Evolutionary conservation across 2,113 vertebrate species (phyloP).

Genomic region (Montifringilla adamsi): DNA sequence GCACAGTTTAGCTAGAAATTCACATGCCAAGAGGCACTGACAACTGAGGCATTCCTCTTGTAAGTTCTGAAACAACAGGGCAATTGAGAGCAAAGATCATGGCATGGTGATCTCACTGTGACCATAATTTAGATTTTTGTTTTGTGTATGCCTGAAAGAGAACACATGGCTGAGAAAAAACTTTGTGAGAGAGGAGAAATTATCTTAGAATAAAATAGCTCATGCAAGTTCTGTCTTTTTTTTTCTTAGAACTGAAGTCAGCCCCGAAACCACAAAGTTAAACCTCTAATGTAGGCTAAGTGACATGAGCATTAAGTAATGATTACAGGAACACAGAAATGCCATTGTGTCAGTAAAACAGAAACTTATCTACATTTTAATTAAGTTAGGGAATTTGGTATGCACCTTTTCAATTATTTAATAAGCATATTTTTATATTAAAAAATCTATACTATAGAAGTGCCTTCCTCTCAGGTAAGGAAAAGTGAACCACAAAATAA

Average conservation of each 20-base stretch:
- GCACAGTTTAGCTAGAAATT: not conserved
- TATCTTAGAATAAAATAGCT: not conserved
- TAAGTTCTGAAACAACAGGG: conserved; percentile 16
- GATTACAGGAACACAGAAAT: not conserved
- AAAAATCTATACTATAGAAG: not conserved
- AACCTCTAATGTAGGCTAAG: not conserved
- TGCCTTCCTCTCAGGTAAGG: not conserved
- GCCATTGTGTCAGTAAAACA: not conserved
- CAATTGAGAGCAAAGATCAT: conserved; percentile 43
- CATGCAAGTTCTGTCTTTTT: not conserved
- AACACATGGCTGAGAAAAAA: not conserved
- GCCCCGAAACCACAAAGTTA: not conserved
- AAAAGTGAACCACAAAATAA: not conserved
- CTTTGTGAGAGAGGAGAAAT: not conserved
- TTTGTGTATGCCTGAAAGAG: not conserved
- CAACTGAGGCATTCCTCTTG: not conserved
- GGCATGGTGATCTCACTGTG: conserved; percentile 49
- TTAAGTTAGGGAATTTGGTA: not conserved
- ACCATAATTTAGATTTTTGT: conserved; percentile 2
- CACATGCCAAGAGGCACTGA: not conserved
- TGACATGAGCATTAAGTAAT: not conserved
- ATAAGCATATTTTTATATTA: not conserved
- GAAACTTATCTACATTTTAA: not conserved
- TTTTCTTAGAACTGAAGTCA: not conserved
- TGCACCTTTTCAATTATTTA: not conserved